Evolutionary conservation across 2,113 vertebrate species (phyloP), one percentile per base, ranked within the genome.

Genomic region (Gadus macrocephalus): DNA sequence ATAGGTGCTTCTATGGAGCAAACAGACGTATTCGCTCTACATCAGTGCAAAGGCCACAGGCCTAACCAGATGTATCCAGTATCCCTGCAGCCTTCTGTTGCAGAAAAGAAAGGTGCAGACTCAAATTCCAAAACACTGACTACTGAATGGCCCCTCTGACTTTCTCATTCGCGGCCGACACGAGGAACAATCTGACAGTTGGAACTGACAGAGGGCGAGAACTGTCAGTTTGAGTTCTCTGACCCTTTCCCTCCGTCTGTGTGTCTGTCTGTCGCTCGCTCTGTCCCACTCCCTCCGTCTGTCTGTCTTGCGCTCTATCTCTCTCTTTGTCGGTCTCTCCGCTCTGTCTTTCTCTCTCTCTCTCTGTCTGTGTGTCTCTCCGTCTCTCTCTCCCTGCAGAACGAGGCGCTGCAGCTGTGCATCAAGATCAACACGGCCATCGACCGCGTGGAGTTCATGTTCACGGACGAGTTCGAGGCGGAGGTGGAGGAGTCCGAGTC

Each of bases 401-500:
- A 92, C 0, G 94, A 98, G 72, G 97, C 97, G 0, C 86, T 98
- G 19, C 94, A 94, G 81, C 93, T 99, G 28, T 99, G 97, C 90
- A 96, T 92, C 84, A 95, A 94, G 89, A 97, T 99, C 78, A 94
- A 92, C 78, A 88, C 89, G 59, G 95, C 96, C 76, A 98, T 98
- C 71, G 94, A 98, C 81, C 91, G 91, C 20, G 94, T 99, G 79
- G 97, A 96, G 86, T 92, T 91, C 89, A 96, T 98, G 94, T 99
- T 98, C 90, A 96, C 93, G 2, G 92, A 93, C 0, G 95, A 99
- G 76, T 95, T 96, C 49, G 94, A 98, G 69, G 92, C 92, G 2
- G 97, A 98, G 85, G 93, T 96, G 60, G 97, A 98, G 28, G 97
- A 99, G 60, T 93, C 94, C 0, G 97, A 99, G 78, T 94, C 92